Conservation (phyloP, 2,113 vertebrate genomes). For the Deroptyus accipitrinus region DNA sequence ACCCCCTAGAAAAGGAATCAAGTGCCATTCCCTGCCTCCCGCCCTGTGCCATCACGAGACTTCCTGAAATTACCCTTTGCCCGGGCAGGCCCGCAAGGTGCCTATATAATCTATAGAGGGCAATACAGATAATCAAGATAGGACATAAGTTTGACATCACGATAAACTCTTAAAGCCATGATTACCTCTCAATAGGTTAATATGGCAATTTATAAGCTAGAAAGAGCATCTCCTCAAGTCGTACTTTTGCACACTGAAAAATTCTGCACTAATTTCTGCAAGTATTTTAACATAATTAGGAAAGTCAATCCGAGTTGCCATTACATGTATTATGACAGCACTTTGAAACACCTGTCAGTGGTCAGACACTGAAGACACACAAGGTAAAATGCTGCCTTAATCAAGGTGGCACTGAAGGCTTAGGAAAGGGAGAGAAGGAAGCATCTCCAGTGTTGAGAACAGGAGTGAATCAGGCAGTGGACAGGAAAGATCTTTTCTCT, state of each 20-base stretch:
- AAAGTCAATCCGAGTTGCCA: fast-evolving
- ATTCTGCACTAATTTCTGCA: background rate
- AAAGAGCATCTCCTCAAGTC: background rate
- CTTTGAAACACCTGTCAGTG: background rate
- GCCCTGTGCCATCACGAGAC: background rate
- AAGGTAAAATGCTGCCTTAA: background rate
- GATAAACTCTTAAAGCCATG: background rate
- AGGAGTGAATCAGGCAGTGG: background rate
- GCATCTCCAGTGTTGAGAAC: background rate
- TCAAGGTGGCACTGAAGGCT: fast-evolving
- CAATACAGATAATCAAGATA: background rate
- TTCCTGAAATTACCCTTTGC: background rate
- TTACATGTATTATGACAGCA: background rate
- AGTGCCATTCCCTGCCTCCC: background rate
- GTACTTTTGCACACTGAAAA: background rate
- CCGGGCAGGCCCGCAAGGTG: background rate
- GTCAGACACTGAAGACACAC: background rate
- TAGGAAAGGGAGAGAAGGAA: background rate
- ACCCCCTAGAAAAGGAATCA: background rate
- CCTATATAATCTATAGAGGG: background rate
- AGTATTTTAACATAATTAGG: background rate
- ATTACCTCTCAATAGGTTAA: background rate
- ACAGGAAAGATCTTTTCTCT: background rate
- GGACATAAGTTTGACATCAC: fast-evolving
- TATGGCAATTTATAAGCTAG: background rate